Percentiles rank a stretch among this genome's conserved stretches.
Evolutionary conservation across 2,888 invertebrate genomes (phyloP).

Genomic region (Melanostoma scalare): DNA sequence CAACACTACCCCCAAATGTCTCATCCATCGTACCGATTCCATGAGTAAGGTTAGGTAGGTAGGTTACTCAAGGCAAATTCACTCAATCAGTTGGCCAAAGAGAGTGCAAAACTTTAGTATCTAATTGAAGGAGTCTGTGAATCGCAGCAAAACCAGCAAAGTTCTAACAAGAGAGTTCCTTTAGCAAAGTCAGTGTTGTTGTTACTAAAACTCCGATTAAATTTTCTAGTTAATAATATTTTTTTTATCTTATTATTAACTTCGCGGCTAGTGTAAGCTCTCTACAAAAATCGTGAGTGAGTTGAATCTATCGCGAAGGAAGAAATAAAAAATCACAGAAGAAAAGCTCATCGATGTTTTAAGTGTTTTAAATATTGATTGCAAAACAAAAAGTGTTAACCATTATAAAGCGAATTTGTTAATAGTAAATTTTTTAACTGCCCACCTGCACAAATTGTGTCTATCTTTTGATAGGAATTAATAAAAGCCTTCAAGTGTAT

Average conservation of each 20-base stretch:
- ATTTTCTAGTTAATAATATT: conserved; percentile 26
- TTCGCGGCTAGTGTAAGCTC: conserved; percentile 14
- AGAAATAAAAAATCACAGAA: conserved; percentile 7
- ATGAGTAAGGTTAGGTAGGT: conserved; percentile 43
- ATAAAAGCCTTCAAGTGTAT: conserved; percentile 40
- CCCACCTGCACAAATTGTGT: conserved; percentile 53
- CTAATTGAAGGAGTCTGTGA: conserved; percentile 69
- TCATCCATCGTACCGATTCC: conserved; percentile 18
- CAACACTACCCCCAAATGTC: background rate
- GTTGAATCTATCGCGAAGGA: conserved; percentile 15
- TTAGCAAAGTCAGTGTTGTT: conserved; percentile 28
- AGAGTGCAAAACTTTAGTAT: conserved; percentile 71
- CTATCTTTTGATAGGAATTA: conserved; percentile 60
- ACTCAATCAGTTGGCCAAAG: conserved; percentile 65
- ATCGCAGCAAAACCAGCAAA: conserved; percentile 40
- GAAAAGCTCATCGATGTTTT: conserved; percentile 29
- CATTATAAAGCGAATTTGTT: conserved; percentile 38
- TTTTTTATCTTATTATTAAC: conserved; percentile 23
- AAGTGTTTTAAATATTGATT: conserved; percentile 20
- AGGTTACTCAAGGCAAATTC: conserved; percentile 47
- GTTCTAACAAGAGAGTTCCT: conserved; percentile 25
- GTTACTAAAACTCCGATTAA: background rate
- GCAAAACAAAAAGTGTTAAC: conserved; percentile 15
- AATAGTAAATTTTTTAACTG: conserved; percentile 42
- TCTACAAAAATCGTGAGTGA: background rate